Base-by-base conservation (phyloP, 2,113 vertebrate genomes). In the Cottus gobio region DNA sequence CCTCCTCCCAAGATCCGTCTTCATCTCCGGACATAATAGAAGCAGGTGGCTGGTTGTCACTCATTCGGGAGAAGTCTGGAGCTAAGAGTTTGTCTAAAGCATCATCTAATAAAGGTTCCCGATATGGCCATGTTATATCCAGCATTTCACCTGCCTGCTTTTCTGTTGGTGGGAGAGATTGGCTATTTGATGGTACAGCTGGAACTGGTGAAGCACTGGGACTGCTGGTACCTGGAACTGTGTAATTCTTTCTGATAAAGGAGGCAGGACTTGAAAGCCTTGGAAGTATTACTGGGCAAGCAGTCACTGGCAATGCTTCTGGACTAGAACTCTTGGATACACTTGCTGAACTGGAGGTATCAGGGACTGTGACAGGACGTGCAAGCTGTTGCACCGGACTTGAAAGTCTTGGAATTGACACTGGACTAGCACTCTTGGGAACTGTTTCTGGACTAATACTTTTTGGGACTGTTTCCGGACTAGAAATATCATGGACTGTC, bases 1-100 rank as follows among this genome's bases (percentile, higher is more conserved):
- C 90, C 13, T 92, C 89, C 46, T 92, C 91, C 91, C 89, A 94
- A 36, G 87, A 89, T 77, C 86, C 86, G 67, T 90, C 84, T 42
- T 92, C 93, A 57, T 91, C 91, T 74, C 89, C 85, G 71, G 46
- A 20, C 26, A 71, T 11, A 57, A 57, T 1, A 2, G 42, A 84
- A n/a, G 65, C 24, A n/a, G 9, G 62, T 36, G 57, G 66, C 68
- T 82, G 85, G 50, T 66, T 87, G 57, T 83, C 79, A 54, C 39
- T 64, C 15, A 2, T 22, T 30, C 50, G 69, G 44, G 54, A 68
- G 5, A 69, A 85, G 42, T 73, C 30, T 0, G 79, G 44, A 44
- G 80, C 69, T 58, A 94, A 73, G 12, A 94, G 87, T 75, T 87
- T 87, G 46, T 92, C 90, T 77, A 95, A 84, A 50, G 90, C 75